These are phyloP conservation scores for Pheosia gnoma DNA, from an alignment of 2,888 invertebrate species.

Conservation along the genomic window DNA sequence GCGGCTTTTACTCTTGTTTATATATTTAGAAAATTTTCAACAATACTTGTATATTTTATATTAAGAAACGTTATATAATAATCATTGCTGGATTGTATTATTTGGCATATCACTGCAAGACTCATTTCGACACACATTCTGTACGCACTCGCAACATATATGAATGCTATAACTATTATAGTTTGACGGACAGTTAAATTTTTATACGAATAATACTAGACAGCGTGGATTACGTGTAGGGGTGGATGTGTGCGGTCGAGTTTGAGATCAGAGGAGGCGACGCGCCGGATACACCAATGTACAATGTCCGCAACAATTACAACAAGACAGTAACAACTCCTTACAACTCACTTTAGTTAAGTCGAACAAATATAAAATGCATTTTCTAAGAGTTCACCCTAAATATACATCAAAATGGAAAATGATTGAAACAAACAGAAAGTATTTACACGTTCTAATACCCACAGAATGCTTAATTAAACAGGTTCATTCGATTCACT, in stretches of 20 bases:
- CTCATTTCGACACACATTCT: conserved; percentile 54
- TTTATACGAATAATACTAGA: conserved; percentile 24
- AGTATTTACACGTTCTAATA: conserved; percentile 74
- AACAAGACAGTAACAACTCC: conserved; percentile 70
- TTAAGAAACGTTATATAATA: conserved; percentile 78
- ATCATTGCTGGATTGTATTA: conserved; percentile 78
- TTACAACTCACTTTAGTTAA: conserved; percentile 59
- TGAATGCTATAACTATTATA: conserved; percentile 45
- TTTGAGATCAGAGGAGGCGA: conserved; percentile 29
- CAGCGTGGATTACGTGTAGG: conserved; percentile 22
- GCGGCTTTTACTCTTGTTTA: conserved; percentile 72
- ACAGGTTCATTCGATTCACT: conserved; percentile 57
- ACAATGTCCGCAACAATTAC: conserved; percentile 63
- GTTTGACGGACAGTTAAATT: conserved; percentile 28
- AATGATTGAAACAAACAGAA: conserved; percentile 69
- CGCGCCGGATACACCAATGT: conserved; percentile 49
- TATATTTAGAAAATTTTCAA: conserved; percentile 83
- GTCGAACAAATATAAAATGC: conserved; percentile 78
- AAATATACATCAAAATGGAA: conserved; percentile 81
- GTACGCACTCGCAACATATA: conserved; percentile 69
- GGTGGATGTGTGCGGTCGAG: conserved; percentile 24
- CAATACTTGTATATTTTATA: conserved; percentile 82
- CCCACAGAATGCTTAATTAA: conserved; percentile 71
- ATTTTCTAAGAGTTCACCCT: conserved; percentile 74
- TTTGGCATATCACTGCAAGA: conserved; percentile 83